A percentile compares a stretch with the other conserved stretches of the same genome.
Conservation (phyloP, 2,797 vertebrate genomes). For the Sylvia borin region DNA sequence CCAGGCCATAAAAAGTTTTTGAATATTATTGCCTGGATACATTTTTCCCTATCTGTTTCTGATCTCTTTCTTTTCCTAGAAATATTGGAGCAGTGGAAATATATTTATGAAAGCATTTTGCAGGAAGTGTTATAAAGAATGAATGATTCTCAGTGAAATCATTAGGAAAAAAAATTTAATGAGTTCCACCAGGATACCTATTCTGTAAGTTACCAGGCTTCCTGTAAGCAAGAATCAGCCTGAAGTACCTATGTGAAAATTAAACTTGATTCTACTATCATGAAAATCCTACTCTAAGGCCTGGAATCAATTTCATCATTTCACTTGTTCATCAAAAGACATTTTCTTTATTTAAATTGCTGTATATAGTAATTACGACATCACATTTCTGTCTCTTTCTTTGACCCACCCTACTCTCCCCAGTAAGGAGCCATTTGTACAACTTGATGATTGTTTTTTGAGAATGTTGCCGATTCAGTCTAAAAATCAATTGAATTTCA, state of each 20-base stretch:
- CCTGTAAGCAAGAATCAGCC: not conserved
- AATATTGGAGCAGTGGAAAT: not conserved
- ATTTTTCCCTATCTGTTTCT: not conserved
- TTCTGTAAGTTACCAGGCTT: not conserved
- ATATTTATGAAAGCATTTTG: not conserved
- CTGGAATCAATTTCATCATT: not conserved
- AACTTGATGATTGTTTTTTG: not conserved
- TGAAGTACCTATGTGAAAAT: not conserved
- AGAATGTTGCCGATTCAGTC: not conserved
- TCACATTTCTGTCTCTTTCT: not conserved
- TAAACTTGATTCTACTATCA: not conserved
- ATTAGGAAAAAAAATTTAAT: not conserved
- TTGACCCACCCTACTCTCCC: not conserved
- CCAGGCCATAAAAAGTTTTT: not conserved
- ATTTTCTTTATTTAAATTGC: not conserved
- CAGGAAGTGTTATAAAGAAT: not conserved
- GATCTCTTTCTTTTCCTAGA: not conserved
- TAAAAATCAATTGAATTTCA: constrained; percentile 34
- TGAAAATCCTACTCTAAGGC: not conserved
- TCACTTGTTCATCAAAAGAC: not conserved
- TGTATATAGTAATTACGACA: not conserved
- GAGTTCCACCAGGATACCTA: not conserved
- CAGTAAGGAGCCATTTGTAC: not conserved
- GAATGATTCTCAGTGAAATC: not conserved
- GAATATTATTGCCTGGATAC: not conserved